phyloP scores from a whole-genome alignment of 1,140 invertebrate species.

The Trypoxylus dichotomus region DNA sequence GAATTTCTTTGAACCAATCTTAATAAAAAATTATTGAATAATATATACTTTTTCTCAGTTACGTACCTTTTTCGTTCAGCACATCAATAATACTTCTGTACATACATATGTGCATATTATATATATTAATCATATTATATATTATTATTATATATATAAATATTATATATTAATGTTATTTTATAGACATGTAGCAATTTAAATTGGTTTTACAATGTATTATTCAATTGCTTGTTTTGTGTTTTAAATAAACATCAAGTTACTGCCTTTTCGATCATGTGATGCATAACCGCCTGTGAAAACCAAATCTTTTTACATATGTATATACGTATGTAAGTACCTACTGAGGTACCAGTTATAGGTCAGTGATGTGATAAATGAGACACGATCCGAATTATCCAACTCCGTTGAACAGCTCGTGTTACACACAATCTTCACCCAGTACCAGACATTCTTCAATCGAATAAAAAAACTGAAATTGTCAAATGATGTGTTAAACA shows the following conservation, averaged over 20 bases:
- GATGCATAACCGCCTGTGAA: not conserved
- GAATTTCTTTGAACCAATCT: too few relatives aligned
- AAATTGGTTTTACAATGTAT: not conserved
- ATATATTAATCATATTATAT: too few relatives aligned
- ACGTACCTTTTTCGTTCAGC: too few relatives aligned
- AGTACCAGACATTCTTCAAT: constrained; percentile 11
- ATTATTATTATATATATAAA: too few relatives aligned
- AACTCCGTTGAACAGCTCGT: constrained; percentile 20
- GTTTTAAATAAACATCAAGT: not conserved
- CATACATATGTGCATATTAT: too few relatives aligned
- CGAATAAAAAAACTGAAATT: constrained; percentile 3
- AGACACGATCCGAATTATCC: constrained; percentile 23
- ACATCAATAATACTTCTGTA: too few relatives aligned
- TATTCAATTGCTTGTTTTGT: not conserved
- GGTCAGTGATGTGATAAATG: constrained; percentile 13
- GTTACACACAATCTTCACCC: constrained; percentile 11
- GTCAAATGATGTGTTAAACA: constrained; percentile 24
- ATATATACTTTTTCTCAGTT: too few relatives aligned
- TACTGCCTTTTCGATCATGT: not conserved
- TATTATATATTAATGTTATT: too few relatives aligned
- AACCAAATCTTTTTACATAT: not conserved
- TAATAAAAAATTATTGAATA: too few relatives aligned
- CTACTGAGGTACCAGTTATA: not conserved
- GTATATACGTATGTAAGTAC: not conserved
- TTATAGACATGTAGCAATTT: too few relatives aligned